These are phyloP conservation scores for Aculops lycopersici DNA, from an alignment of 1,140 invertebrate species.

Conservation along the genomic window DNA sequence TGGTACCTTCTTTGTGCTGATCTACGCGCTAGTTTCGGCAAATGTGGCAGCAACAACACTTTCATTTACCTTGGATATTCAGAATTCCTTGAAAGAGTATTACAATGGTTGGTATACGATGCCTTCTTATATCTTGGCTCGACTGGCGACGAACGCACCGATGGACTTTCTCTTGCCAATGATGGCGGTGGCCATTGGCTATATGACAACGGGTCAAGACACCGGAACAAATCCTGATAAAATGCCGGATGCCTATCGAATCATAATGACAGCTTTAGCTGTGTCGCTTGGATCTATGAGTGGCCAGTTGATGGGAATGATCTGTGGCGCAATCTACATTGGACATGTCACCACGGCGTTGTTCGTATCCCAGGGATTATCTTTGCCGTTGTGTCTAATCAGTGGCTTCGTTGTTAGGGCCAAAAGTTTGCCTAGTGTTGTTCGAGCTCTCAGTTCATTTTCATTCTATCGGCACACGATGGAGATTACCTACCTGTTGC, in stretches of 20 bases:
- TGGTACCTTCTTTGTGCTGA: too few relatives aligned
- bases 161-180: slow-evolving; percentile 3
- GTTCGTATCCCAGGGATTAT: slow-evolving; percentile 53
- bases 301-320: slow-evolving; percentile 2
- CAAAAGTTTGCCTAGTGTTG: slow-evolving; percentile 38
- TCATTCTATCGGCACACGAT: too few relatives aligned
- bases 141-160: slow-evolving; percentile 4
- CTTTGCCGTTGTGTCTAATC: slow-evolving; percentile 55
- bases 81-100: slow-evolving; percentile 5
- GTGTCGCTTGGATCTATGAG: background rate
- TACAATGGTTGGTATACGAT: slow-evolving; percentile 7
- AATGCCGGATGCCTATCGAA: slow-evolving; percentile 2
- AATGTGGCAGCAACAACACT: too few relatives aligned
- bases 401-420: slow-evolving; percentile 69
- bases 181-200: background rate
- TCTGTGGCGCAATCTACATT: slow-evolving; percentile 1
- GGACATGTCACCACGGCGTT: slow-evolving; percentile 23
- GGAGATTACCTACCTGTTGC: too few relatives aligned
- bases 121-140: slow-evolving; percentile 6
- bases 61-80: too few relatives aligned
- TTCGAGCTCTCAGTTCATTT: too few relatives aligned
- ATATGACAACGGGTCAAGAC: slow-evolving; percentile 4
- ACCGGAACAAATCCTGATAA: too few relatives aligned
- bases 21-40: too few relatives aligned
- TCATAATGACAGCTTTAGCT: background rate